Percentiles rank a stretch among this genome's conserved stretches.
phyloP scores from a whole-genome alignment of 2,797 vertebrate species.

The Menidia menidia region DNA sequence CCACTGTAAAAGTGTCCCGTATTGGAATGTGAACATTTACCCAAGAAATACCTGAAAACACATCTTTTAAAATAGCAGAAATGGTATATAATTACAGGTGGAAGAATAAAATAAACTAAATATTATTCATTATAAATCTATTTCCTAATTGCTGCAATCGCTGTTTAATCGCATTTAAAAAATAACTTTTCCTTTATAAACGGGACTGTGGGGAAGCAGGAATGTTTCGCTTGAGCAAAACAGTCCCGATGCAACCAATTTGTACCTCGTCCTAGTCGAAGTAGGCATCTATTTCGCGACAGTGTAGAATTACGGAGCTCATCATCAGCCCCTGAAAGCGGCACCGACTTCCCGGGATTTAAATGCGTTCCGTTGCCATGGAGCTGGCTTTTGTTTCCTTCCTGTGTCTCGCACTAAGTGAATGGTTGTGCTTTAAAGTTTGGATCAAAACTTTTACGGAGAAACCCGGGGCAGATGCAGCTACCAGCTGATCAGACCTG shows the following conservation, averaged over 20 bases:
- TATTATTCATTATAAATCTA: no score
- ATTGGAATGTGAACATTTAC: neutral
- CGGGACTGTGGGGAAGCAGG: no score
- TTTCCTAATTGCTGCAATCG: neutral
- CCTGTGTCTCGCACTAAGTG: constrained; percentile 28
- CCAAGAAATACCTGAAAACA: neutral
- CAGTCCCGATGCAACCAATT: neutral
- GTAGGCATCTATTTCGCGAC: neutral
- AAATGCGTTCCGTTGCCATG: constrained; percentile 73
- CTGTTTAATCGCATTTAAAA: neutral
- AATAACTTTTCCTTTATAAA: neutral
- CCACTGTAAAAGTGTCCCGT: neutral
- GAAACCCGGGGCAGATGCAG: neutral
- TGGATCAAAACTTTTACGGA: neutral
- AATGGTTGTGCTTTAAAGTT: constrained; percentile 46
- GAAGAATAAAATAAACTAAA: no score
- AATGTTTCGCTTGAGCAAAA: neutral
- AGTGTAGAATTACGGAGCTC: constrained; percentile 23
- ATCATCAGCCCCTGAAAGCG: constrained; percentile 39
- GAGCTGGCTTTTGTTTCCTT: constrained; percentile 49
- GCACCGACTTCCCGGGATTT: constrained; percentile 33
- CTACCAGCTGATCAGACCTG: neutral
- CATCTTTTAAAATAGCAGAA: no score
- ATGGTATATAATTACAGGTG: no score
- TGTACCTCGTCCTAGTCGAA: no score